These are phyloP conservation scores for Leptura quadrifasciata DNA, from an alignment of 2,888 invertebrate species.

Conservation along the genomic window DNA sequence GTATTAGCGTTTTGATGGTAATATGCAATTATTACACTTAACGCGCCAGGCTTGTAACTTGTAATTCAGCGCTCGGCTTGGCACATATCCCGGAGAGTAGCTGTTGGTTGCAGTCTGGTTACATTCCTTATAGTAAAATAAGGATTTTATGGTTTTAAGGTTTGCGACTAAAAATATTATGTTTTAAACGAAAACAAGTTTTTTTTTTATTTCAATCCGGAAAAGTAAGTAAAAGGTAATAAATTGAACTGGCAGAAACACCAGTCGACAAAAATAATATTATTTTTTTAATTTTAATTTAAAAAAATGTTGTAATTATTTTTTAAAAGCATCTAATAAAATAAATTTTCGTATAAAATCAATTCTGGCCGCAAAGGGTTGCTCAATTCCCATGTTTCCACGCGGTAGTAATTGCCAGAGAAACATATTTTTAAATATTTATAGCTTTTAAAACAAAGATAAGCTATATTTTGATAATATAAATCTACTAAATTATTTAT, in stretches of 20 bases:
- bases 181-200: no score
- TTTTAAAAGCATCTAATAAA: not conserved
- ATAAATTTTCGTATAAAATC: not conserved
- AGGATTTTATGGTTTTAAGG: no score
- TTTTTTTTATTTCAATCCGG: not conserved
- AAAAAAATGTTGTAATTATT: not conserved
- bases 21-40: no score
- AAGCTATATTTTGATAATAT: no score
- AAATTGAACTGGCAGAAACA: not conserved
- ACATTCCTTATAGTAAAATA: no score
- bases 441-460: no score
- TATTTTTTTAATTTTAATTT: not conserved
- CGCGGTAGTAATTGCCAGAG: not conserved
- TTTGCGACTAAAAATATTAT: no score
- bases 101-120: no score
- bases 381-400: not conserved
- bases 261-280: not conserved
- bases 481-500: not conserved
- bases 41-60: no score
- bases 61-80: no score
- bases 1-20: no score
- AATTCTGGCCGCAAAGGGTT: not conserved
- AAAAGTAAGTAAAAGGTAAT: not conserved
- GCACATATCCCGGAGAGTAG: no score
- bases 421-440: not conserved